Evolutionary conservation across 2,113 vertebrate species (phyloP), one percentile per base, ranked within the genome.

Genomic region (Mastomys natalensis): DNA sequence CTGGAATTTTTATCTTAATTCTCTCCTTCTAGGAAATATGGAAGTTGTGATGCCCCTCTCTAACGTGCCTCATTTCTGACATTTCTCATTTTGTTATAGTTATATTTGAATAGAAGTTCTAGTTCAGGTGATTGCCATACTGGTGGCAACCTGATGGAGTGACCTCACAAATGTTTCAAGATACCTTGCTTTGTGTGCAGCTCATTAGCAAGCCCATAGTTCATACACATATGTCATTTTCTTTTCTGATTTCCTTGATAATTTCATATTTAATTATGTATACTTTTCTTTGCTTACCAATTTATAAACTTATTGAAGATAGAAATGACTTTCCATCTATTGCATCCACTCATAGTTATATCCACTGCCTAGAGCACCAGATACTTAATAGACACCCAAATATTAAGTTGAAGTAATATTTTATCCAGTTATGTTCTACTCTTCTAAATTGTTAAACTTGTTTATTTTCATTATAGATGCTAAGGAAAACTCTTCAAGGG

Each of bases 381-480:
- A 73, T 55, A 70, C 9, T 77, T 89, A 37, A 31, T 70, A 89
- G 45, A 40, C 31, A 74, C 55, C 87, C 26, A 86, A 76, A 94
- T 94, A 55, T 74, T 90, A 22, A 93, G 51, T 73, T 89, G 31
- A 70, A 88, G 29, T 90, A 73, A 55, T 48, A 16, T 91, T 92
- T 93, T 87, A 77, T 81, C 60, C 94, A 81, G 40, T 73, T 94
- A 64, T n/a, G 16, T 53, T 64, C 40, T 78, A 90, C 19, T 82
- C 89, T 89, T 93, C 82, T 89, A 43, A 97, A 94, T 29, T 90
- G 55, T 94, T 90, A 68, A 77, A 64, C 76, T 76, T 82, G 26
- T 91, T 96, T 93, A 87, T 92, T 86, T 95, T 89, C 24, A 89
- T 97, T 93, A 26, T 86, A 98, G 98, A 97, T 98, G 87, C 96